Base-by-base conservation (phyloP, 2,888 invertebrate species). In the Hyalella azteca region DNA sequence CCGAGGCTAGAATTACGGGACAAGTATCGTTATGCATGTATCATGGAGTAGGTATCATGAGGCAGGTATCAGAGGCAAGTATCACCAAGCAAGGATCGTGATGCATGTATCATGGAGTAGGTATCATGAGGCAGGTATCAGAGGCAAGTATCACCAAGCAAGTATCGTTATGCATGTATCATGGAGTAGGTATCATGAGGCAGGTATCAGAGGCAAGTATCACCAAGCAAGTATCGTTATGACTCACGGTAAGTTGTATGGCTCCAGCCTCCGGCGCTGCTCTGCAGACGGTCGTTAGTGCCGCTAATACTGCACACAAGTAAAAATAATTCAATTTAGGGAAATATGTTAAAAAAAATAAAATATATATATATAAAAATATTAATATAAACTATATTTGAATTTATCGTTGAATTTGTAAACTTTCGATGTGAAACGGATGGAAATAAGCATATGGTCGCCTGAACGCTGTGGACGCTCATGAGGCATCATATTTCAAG, bases 201-300 rank as follows among this genome's bases (percentile, higher is more conserved):
- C 15, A 45, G 11, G 15, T 45, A 9, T 15, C 15, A 45, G 15
- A 11, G 15, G 45, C 45, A 45, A 45, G 45, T 9, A 45, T 45
- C 7, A 11, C 7, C 45, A 15, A 45, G 9, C 15, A 15, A 45
- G 15, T 11, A 15, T 15, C 15, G 9, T 15, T 15, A 45, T 11
- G 15, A 59, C 39, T 66, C 36, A 66, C 66, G 11, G 66, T 66
- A 36, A 66, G 66, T 29, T 66, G 32, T n/a, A 66, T 19, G 36
- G 66, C 66, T 7, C 36, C 39, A 7, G 66, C 66, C 7, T 66
- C 66, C 4, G 66, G 36, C 7, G 32, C 19, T 13, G 66, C 66
- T 2, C 11, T 15, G 66, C 66, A 15, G 15, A 15, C 13, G 66
- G 5, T 19, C 3, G 29, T 66, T 29, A 66, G 39, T 5, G 5